Base-by-base conservation (phyloP, 1,140 invertebrate genomes). In the Colletes latitarsis region DNA sequence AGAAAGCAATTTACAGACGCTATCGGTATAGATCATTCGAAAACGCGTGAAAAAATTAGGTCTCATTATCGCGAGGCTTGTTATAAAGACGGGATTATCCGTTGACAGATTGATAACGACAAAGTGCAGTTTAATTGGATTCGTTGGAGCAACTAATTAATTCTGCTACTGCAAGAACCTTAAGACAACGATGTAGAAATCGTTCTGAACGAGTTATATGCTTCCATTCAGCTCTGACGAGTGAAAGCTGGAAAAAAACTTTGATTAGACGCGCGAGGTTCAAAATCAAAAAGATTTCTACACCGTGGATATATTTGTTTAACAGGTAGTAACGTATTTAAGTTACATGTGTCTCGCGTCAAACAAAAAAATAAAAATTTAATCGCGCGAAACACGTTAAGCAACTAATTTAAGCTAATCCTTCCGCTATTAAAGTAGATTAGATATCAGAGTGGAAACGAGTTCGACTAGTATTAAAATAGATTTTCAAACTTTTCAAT, bases 51-150 rank as follows among this genome's bases (percentile, higher is more conserved):
- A 3, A 41, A 76, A 76, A 76, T 57, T 57, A 15, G 49, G 64
- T 63, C 52, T n/a, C 63, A 2, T 55, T 43, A 67, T 74, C 72
- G 60, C 43, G 8, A 10, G 30, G 15, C 17, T 41, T 3, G 14
- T 53, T 76, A 19, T 15, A 41, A 53, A 46, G 39, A 21, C 8
- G n/a, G 49, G 19, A 8, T 52, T 15, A 57, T 67, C 63, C n/a
- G 52, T 67, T 46, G 41, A 67, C 6, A 1, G 46, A 10, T 14
- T 39, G 73, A 66, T 66, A 75, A 57, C 55, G 55, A 57, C 52
- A 21, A 21, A 21, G 49, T 55, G 17, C 9, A 41, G 4, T 67
- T 68, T 76, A 76, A 76, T 76, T 57, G 73, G 41, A 67, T 43
- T 52, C 55, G 41, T 67, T 53, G 14, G 62, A 49, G 10, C 49